Evolutionary conservation across 2,888 invertebrate species (phyloP).

Genomic region (Apomyelois bistriatella): DNA sequence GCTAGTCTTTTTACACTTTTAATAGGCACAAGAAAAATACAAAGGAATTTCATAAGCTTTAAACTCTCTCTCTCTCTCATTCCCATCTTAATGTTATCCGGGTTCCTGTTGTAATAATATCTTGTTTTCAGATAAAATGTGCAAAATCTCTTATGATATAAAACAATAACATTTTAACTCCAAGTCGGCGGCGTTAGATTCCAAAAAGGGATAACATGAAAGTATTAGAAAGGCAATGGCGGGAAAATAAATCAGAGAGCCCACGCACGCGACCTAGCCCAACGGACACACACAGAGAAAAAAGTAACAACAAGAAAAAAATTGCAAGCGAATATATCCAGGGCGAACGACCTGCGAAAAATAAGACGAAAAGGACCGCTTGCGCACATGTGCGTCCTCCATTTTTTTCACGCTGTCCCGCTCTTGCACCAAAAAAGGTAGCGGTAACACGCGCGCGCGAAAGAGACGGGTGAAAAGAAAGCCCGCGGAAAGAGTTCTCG

Average conservation of each 20-base stretch:
- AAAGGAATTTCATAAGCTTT: no score
- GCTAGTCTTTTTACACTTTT: no score
- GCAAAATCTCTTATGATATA: neutral
- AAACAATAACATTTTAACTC: constrained; percentile 8
- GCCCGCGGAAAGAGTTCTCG: constrained; percentile 68
- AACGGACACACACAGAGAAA: constrained; percentile 60
- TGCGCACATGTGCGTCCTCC: constrained; percentile 76
- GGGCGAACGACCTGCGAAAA: constrained; percentile 76
- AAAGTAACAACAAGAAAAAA: constrained; percentile 46
- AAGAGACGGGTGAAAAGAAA: constrained; percentile 64
- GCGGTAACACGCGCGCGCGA: constrained; percentile 36
- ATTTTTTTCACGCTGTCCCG: constrained; percentile 68
- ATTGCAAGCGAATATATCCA: constrained; percentile 60
- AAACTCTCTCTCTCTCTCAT: no score
- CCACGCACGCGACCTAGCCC: constrained; percentile 69
- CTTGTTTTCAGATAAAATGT: no score
- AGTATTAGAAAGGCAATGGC: constrained; percentile 22
- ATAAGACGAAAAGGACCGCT: constrained; percentile 68
- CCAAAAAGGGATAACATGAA: constrained; percentile 17
- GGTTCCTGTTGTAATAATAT: no score
- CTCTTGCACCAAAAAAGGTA: constrained; percentile 64
- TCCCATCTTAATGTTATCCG: no score
- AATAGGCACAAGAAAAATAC: no score
- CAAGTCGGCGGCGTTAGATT: constrained; percentile 13
- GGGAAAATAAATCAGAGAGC: constrained; percentile 34